Percentiles rank a stretch among this genome's conserved stretches.
These are phyloP conservation scores for Sparidentex hasta DNA, from an alignment of 2,797 vertebrate genomes.

Conservation along the genomic window DNA sequence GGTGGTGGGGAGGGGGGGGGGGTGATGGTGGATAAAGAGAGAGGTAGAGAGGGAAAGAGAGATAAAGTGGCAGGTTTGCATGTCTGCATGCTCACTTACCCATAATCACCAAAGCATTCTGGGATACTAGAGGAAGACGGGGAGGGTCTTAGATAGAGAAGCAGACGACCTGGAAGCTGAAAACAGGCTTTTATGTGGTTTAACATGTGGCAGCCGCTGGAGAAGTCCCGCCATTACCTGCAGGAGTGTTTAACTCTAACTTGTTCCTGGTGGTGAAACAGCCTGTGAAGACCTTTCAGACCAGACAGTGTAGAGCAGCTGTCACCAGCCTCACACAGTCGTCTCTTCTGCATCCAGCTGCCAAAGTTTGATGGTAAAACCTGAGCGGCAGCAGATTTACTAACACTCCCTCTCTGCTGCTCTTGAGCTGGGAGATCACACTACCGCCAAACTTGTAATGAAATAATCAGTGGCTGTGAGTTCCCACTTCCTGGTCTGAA, in stretches of 20 bases:
- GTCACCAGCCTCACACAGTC: neutral
- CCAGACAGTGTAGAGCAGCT: neutral
- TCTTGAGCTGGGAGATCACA: neutral
- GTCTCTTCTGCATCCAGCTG: neutral
- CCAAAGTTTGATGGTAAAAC: neutral
- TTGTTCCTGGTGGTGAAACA: neutral
- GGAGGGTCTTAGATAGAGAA: slow-evolving; percentile 3
- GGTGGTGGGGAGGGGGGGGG: slow-evolving; percentile 69
- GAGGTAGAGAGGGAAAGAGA: slow-evolving; percentile 74
- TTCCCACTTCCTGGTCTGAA: slow-evolving; percentile 3
- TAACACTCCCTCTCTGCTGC: neutral
- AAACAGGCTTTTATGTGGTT: slow-evolving; percentile 9
- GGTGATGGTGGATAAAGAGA: slow-evolving; percentile 74
- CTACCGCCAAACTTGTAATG: neutral
- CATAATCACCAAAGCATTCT: slow-evolving; percentile 80
- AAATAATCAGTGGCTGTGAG: neutral
- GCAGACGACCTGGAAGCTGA: slow-evolving; percentile 13
- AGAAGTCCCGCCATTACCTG: neutral
- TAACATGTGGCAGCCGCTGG: neutral
- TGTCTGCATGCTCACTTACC: slow-evolving; percentile 92
- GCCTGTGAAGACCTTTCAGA: slow-evolving; percentile 10
- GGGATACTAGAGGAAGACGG: slow-evolving; percentile 28
- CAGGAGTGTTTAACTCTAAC: neutral
- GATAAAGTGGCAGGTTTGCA: slow-evolving; percentile 88
- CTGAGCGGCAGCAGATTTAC: neutral